phyloP scores from a whole-genome alignment of 2,113 vertebrate species.

The Cololabis saira region DNA sequence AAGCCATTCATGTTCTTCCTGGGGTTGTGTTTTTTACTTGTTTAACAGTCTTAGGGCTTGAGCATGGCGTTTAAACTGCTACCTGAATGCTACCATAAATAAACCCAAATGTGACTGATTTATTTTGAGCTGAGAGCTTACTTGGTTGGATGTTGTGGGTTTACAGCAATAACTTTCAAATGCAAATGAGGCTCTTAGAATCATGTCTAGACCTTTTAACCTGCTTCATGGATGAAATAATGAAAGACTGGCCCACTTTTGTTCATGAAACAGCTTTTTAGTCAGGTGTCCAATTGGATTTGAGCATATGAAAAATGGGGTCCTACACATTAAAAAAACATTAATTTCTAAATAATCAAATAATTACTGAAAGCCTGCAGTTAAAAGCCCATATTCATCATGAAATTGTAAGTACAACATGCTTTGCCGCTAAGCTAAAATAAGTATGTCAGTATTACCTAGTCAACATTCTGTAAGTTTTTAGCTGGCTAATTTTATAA shows the following conservation, averaged over 20 bases:
- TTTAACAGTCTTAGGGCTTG: too few relatives aligned
- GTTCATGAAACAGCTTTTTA: neutral
- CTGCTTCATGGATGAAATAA: neutral
- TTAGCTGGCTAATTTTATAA: too few relatives aligned
- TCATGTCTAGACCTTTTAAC: conserved; percentile 1
- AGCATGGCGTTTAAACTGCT: too few relatives aligned
- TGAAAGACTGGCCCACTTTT: neutral
- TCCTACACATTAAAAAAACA: neutral
- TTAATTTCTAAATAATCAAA: neutral
- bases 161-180: conserved; percentile 5
- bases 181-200: neutral
- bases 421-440: too few relatives aligned
- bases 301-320: neutral
- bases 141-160: neutral
- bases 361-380: neutral
- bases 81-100: too few relatives aligned
- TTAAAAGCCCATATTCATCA: neutral
- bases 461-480: too few relatives aligned
- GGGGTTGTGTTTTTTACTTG: too few relatives aligned
- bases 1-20: too few relatives aligned
- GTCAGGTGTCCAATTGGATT: neutral
- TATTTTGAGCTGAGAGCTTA: neutral
- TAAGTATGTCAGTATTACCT: too few relatives aligned
- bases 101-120: neutral
- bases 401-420: neutral